A percentile compares a stretch with the other conserved stretches of the same genome.
Evolutionary conservation across 2,888 invertebrate species (phyloP).

Genomic region (Leptopterna dolabrata): DNA sequence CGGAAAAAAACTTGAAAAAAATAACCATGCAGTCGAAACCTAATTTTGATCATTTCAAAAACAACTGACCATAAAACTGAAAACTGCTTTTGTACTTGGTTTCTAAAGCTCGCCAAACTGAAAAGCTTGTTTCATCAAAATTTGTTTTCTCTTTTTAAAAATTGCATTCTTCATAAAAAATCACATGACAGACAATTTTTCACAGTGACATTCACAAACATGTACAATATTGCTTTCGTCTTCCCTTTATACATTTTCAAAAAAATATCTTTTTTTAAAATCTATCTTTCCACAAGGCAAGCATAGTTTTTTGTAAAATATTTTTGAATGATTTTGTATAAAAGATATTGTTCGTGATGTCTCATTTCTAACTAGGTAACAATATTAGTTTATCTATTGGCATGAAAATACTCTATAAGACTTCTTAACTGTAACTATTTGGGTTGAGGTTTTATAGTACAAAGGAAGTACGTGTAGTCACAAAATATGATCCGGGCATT

Average conservation of each 20-base stretch:
- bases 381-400: slow-evolving; percentile 60
- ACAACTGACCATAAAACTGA: background rate
- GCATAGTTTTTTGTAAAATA: slow-evolving; percentile 61
- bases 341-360: slow-evolving; percentile 62
- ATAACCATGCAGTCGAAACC: background rate
- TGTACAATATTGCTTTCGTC: slow-evolving; percentile 61
- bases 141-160: slow-evolving; percentile 10
- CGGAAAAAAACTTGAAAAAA: background rate
- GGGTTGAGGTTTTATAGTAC: slow-evolving; percentile 42
- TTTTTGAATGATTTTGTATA: slow-evolving; percentile 60
- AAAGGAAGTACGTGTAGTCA: slow-evolving; percentile 17
- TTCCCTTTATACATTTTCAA: slow-evolving; percentile 60
- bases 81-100: slow-evolving; percentile 57
- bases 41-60: background rate
- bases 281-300: slow-evolving; percentile 62
- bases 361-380: slow-evolving; percentile 60
- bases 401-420: slow-evolving; percentile 60
- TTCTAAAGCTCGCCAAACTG: slow-evolving; percentile 58
- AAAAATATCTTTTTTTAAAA: slow-evolving; percentile 60
- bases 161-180: slow-evolving; percentile 18
- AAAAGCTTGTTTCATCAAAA: slow-evolving; percentile 38
- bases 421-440: slow-evolving; percentile 49
- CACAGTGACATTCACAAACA: slow-evolving; percentile 58
- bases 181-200: slow-evolving; percentile 46
- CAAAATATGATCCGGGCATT: slow-evolving; percentile 38